Evolutionary conservation across 2,888 invertebrate species (phyloP).

Genomic region (Monochamus alternatus): DNA sequence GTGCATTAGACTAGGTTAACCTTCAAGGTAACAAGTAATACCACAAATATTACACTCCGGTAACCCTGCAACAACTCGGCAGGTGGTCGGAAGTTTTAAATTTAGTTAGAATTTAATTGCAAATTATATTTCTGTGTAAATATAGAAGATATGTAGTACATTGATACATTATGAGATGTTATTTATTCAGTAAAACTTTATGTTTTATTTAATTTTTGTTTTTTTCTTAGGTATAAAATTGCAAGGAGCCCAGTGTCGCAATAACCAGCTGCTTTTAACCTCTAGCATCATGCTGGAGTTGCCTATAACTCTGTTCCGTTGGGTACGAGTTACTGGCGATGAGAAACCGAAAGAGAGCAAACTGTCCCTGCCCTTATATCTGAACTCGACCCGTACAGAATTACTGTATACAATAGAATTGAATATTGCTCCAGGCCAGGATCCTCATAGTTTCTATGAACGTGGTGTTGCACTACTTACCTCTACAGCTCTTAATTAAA

Average conservation of each 20-base stretch:
- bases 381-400: slow-evolving; percentile 96
- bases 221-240: slow-evolving; percentile 86
- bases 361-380: slow-evolving; percentile 95
- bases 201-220: no score
- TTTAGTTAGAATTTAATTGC: no score
- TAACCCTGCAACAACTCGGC: no score
- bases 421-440: slow-evolving; percentile 91
- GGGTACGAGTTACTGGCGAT: slow-evolving; percentile 76
- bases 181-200: no score
- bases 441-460: slow-evolving; percentile 97
- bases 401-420: slow-evolving; percentile 96
- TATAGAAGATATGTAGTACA: no score
- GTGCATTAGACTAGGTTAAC: no score
- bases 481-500: slow-evolving; percentile 90
- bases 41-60: no score
- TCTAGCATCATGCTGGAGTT: slow-evolving; percentile 97
- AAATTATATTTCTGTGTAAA: no score
- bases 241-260: slow-evolving; percentile 96
- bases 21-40: no score
- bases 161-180: no score
- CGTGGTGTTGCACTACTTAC: slow-evolving; percentile 97
- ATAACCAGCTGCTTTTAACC: slow-evolving; percentile 91
- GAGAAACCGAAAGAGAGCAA: slow-evolving; percentile 75
- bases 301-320: slow-evolving; percentile 89
- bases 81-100: no score